Conservation (phyloP, 1,140 invertebrate species). For the Trypoxylus dichotomus region DNA sequence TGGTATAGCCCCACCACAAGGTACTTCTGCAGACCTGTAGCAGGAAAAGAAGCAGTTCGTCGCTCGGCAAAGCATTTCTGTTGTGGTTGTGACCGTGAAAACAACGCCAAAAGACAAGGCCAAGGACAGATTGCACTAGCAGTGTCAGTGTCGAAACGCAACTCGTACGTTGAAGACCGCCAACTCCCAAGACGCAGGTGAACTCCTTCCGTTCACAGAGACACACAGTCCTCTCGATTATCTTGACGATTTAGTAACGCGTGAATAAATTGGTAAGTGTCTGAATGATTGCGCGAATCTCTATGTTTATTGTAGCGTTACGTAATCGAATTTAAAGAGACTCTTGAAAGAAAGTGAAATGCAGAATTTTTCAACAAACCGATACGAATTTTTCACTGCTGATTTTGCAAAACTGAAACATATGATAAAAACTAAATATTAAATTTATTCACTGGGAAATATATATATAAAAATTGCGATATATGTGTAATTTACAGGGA, state of each 20-base stretch:
- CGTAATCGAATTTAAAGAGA: background rate
- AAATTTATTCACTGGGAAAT: too few relatives aligned
- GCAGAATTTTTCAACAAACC: too few relatives aligned
- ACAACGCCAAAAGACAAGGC: slow-evolving; percentile 48
- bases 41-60: slow-evolving; percentile 52
- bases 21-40: slow-evolving; percentile 41
- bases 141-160: slow-evolving; percentile 45
- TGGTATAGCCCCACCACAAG: slow-evolving; percentile 46
- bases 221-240: background rate
- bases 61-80: slow-evolving; percentile 51
- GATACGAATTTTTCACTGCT: too few relatives aligned
- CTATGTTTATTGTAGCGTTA: background rate
- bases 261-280: background rate
- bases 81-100: slow-evolving; percentile 52
- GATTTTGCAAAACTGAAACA: too few relatives aligned
- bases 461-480: too few relatives aligned
- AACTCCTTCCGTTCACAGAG: background rate
- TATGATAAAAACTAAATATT: too few relatives aligned
- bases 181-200: background rate
- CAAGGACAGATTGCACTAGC: slow-evolving; percentile 43
- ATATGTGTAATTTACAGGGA: too few relatives aligned
- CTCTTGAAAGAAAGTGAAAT: background rate
- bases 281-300: background rate
- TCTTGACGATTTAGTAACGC: background rate
- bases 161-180: slow-evolving; percentile 1